Evolutionary conservation across 1,140 invertebrate genomes (phyloP), one percentile per base, ranked within the genome.

Genomic region (Lucilia cuprina): DNA sequence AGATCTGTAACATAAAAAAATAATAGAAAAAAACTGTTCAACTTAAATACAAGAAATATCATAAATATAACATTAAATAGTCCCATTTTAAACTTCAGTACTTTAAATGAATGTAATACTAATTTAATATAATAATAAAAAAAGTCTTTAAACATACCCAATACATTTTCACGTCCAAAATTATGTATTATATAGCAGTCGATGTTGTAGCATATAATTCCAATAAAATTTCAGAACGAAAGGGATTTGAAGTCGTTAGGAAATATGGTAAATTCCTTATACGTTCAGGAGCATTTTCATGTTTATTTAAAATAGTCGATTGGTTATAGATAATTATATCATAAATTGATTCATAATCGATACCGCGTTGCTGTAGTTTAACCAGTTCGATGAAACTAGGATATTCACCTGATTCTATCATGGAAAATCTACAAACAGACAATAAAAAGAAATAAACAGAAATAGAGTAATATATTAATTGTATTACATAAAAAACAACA

Each of bases 341-440:
- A 82, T 60, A 74, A n/a, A 85, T 85, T 5, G 34, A 10, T 41
- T 85, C 85, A 83, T 83, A 85, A 55, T 85, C 83, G 17, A 85
- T 84, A 14, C 85, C 85, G 47, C 84, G 74, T 30, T 84, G 60
- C 70, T 80, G 25, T 35, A 85, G 49, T 9, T 84, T 49, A 21
- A 80, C 10, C 17, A 85, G 41, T 74, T 85, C 85, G 34, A 19
- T 60, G 19, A 84, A 84, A 25, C 74, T 80, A n/a, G 85, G 85
- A 85, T 84, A 85, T 84, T 85, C 85, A 21, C 85, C 85, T 34
- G 75, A 34, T 83, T 85, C 85, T 14, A 85, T 77, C 85, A 85
- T 85, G 34, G 82, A 80, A 41, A 85, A 85, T 55, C 83, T 85
- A 50, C 19, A n/a, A 47, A 17, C 1, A 3, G 25, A 25, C 25